These are phyloP conservation scores for Pyrochroa serraticornis DNA, from an alignment of 2,888 invertebrate species.

Conservation along the genomic window DNA sequence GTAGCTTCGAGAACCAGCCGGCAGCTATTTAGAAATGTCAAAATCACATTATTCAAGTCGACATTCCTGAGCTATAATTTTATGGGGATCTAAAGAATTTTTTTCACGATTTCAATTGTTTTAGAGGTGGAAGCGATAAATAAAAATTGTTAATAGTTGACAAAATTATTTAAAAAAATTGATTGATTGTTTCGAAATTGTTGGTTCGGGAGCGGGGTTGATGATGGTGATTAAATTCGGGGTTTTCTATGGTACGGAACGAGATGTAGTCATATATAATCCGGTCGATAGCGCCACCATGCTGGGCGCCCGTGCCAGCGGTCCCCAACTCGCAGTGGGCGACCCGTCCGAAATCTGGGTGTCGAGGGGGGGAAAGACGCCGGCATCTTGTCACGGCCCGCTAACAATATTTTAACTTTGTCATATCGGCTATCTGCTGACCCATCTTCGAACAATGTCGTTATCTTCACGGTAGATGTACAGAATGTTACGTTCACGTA, in stretches of 20 bases:
- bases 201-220: too few species aligned
- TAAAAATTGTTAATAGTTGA: too few species aligned
- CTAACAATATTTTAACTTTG: slow-evolving; percentile 36
- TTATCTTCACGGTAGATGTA: slow-evolving; percentile 42
- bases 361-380: too few species aligned
- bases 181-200: too few species aligned
- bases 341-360: too few species aligned
- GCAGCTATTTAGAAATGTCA: slow-evolving; percentile 50
- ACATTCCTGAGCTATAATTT: slow-evolving; percentile 39
- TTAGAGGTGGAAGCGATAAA: too few species aligned
- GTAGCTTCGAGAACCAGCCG: slow-evolving; percentile 43
- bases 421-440: slow-evolving; percentile 38
- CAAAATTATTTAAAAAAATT: too few species aligned
- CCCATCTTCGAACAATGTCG: slow-evolving; percentile 37
- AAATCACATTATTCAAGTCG: slow-evolving; percentile 50
- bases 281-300: slow-evolving; percentile 40
- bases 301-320: slow-evolving; percentile 35
- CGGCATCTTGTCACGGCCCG: too few species aligned
- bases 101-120: too few species aligned
- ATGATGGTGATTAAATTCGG: too few species aligned
- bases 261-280: slow-evolving; percentile 44
- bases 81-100: too few species aligned
- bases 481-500: background rate
- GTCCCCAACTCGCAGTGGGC: slow-evolving; percentile 24
- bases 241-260: slow-evolving; percentile 22